Conservation (phyloP, 2,888 invertebrate species). For the Mimachlamys varia region DNA sequence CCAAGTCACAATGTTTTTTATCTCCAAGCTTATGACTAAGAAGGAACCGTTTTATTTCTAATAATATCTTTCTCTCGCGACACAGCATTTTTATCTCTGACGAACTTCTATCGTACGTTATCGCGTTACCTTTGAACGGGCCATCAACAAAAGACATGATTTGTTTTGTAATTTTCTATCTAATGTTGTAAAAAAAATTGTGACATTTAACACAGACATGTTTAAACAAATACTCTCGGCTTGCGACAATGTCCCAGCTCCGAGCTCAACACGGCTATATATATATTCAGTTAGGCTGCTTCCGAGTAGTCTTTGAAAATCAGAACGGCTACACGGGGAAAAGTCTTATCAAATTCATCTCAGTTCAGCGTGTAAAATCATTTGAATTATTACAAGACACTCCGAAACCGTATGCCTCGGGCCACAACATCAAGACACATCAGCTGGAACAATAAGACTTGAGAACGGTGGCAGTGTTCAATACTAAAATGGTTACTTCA, state of each 20-base stretch:
- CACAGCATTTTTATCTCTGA: constrained; percentile 26
- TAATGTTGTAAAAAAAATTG: not conserved
- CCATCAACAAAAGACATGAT: constrained; percentile 21
- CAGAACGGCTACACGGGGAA: constrained; percentile 1
- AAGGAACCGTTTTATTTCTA: constrained; percentile 7
- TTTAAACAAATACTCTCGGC: not conserved
- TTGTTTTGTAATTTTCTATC: constrained; percentile 34
- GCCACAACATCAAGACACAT: not conserved
- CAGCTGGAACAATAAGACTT: constrained; percentile 13
- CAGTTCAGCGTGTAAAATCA: not conserved
- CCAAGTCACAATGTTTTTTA: not conserved
- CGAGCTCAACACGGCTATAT: too few species aligned
- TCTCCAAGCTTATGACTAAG: constrained; percentile 28
- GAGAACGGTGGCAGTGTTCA: not conserved
- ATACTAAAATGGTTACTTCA: constrained; percentile 16
- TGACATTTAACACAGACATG: not conserved
- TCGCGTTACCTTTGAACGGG: constrained; percentile 14
- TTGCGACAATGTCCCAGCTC: not conserved
- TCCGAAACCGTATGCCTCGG: not conserved
- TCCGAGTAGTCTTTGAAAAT: not conserved
- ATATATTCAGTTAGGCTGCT: not conserved
- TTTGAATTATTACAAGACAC: constrained; percentile 13
- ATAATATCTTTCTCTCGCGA: constrained; percentile 7
- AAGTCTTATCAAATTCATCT: constrained; percentile 24
- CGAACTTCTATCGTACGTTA: not conserved